Percentiles rank a stretch among this genome's conserved stretches.
Conservation (phyloP, 2,888 invertebrate species). For the Geotrupes spiniger region DNA sequence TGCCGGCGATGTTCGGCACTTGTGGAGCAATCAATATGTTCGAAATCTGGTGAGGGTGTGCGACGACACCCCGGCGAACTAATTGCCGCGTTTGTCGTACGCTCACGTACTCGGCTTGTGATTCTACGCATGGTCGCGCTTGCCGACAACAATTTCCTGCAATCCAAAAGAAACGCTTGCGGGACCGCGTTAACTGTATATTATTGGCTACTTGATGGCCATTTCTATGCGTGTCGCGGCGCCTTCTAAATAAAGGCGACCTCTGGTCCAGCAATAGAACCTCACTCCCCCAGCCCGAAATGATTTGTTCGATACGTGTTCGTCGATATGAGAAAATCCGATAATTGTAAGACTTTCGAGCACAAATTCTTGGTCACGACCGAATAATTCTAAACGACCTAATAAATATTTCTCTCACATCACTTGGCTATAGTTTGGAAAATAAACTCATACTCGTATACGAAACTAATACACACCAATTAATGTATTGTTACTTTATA, state of each 20-base stretch:
- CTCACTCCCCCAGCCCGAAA: constrained; percentile 43
- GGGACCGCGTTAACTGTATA: constrained; percentile 40
- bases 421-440: no score
- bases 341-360: constrained; percentile 6
- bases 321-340: constrained; percentile 28
- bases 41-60: constrained; percentile 10
- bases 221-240: constrained; percentile 49
- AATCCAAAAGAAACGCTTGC: constrained; percentile 47
- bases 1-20: constrained; percentile 34
- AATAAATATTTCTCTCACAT: no score
- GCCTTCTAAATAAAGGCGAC: constrained; percentile 41
- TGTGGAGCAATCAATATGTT: constrained; percentile 41
- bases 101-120: constrained; percentile 29
- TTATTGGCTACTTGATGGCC: constrained; percentile 48
- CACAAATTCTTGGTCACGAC: no score
- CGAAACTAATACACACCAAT: no score
- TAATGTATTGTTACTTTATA: no score
- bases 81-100: constrained; percentile 29
- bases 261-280: constrained; percentile 28
- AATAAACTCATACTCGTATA: no score
- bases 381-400: no score
- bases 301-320: constrained; percentile 50
- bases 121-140: constrained; percentile 35
- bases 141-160: constrained; percentile 44
- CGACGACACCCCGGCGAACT: constrained; percentile 19